A percentile compares a stretch with the other conserved stretches of the same genome.
phyloP scores from a whole-genome alignment of 1,140 invertebrate genomes.

The Drosophila watanabei region DNA sequence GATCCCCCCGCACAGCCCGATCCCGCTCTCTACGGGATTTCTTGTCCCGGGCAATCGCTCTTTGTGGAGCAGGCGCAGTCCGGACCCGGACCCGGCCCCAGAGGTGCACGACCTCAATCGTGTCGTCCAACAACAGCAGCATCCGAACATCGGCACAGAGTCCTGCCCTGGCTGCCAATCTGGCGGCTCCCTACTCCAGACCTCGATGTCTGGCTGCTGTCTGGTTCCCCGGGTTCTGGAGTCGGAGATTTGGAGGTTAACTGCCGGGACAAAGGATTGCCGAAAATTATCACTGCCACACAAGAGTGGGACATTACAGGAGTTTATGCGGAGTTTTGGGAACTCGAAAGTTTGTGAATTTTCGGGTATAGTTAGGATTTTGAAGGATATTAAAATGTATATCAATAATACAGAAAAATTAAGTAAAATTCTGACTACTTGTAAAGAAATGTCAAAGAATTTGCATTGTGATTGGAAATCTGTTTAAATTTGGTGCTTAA shows the following conservation, averaged over 20 bases:
- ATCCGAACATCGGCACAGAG: slow-evolving; percentile 38
- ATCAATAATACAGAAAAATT: background rate
- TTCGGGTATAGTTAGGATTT: background rate
- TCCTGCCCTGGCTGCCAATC: slow-evolving; percentile 24
- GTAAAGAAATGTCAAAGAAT: background rate
- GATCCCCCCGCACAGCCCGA: slow-evolving; percentile 29
- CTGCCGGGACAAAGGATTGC: slow-evolving; percentile 67
- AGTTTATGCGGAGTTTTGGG: slow-evolving; percentile 23
- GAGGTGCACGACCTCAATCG: slow-evolving; percentile 82
- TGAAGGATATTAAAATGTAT: background rate
- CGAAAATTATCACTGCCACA: slow-evolving; percentile 62
- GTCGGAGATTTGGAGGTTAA: slow-evolving; percentile 50
- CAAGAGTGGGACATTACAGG: background rate
- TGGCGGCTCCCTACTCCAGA: slow-evolving; percentile 63
- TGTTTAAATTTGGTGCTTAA: background rate
- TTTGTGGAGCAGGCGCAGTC: slow-evolving; percentile 74
- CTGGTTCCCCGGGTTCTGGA: slow-evolving; percentile 21
- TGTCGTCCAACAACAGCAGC: slow-evolving; percentile 43
- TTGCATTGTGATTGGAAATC: background rate
- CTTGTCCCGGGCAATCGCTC: slow-evolving; percentile 39
- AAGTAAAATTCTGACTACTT: background rate
- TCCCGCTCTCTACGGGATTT: slow-evolving; percentile 2
- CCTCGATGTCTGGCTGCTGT: slow-evolving; percentile 74
- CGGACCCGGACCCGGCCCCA: slow-evolving; percentile 50
- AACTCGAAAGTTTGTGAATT: background rate